phyloP scores from a whole-genome alignment of 1,140 invertebrate genomes.

The Anoplolepis gracilipes region DNA sequence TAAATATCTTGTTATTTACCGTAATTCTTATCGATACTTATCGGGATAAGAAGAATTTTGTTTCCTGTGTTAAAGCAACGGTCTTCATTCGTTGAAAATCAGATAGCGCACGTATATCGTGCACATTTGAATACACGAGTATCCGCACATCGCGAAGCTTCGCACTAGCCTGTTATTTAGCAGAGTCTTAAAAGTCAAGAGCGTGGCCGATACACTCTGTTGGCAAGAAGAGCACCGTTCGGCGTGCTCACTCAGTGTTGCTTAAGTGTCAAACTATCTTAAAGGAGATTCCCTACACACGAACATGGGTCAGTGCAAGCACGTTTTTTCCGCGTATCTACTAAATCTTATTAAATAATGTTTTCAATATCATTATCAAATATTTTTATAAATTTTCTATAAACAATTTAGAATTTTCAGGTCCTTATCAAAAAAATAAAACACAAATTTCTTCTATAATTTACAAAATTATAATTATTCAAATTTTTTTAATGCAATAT shows the following conservation, averaged over 20 bases:
- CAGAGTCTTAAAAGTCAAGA: constrained; percentile 75
- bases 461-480: neutral
- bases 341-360: neutral
- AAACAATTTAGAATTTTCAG: neutral
- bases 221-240: constrained; percentile 74
- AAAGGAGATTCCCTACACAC: constrained; percentile 28
- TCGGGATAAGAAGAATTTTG: constrained; percentile 34
- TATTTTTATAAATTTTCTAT: neutral
- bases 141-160: constrained; percentile 54
- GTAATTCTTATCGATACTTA: constrained; percentile 30
- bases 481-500: no score
- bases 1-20: neutral
- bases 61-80: constrained; percentile 30
- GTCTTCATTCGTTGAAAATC: constrained; percentile 40
- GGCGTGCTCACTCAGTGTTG: constrained; percentile 46
- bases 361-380: neutral
- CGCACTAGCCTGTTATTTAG: constrained; percentile 64
- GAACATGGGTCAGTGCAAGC: constrained; percentile 37
- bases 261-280: constrained; percentile 64
- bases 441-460: neutral
- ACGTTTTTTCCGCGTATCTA: constrained; percentile 28
- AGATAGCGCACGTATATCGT: constrained; percentile 41
- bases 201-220: constrained; percentile 77
- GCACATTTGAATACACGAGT: constrained; percentile 52
- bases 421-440: neutral